Evolutionary conservation across 2,888 invertebrate species (phyloP), one percentile per base, ranked within the genome.

Genomic region (Thelaira solivaga): DNA sequence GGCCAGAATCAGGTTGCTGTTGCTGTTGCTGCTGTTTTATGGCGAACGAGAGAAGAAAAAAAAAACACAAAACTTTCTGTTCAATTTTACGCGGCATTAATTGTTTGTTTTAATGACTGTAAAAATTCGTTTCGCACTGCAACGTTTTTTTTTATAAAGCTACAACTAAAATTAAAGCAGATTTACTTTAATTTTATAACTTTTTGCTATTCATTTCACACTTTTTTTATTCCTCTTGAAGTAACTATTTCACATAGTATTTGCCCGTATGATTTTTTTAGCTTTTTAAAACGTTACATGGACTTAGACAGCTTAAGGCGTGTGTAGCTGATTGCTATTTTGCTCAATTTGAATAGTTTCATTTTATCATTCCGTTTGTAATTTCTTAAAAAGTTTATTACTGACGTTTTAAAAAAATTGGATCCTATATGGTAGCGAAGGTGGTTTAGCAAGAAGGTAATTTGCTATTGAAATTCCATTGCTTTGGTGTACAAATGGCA

Each of bases 91-190:
- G 41, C 59, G 53, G 55, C 53, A 72, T 76, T 72, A 72, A 72
- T 71, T 76, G 65, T 72, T 76, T 65, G 41, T 47, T 76, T 71
- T 61, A 71, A 29, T 62, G 62, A 43, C 43, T 55, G 51, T 53
- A 51, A 36, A 67, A 76, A 36, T 61, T 65, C 41, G 20, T 59
- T 67, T 67, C 36, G 16, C 39, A n/a, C 31, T 41, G 47, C 39
- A 39, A 26, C 4, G 29, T 26, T 34, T 26, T 2, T 24, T n/a
- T n/a, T n/a, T n/a, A n/a, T n/a, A n/a, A n/a, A n/a, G 20, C 1
- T 13, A 16, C 11, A 67, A 47, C n/a, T n/a, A n/a, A n/a, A n/a
- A n/a, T n/a, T n/a, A 49, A 39, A 59, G 11, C 29, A 41, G n/a
- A 59, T 49, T 59, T 20, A 36, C 13, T 18, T 34, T 53, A 39